These are phyloP conservation scores for Sphenodon punctatus DNA, from an alignment of 2,797 vertebrate genomes.

Conservation along the genomic window DNA sequence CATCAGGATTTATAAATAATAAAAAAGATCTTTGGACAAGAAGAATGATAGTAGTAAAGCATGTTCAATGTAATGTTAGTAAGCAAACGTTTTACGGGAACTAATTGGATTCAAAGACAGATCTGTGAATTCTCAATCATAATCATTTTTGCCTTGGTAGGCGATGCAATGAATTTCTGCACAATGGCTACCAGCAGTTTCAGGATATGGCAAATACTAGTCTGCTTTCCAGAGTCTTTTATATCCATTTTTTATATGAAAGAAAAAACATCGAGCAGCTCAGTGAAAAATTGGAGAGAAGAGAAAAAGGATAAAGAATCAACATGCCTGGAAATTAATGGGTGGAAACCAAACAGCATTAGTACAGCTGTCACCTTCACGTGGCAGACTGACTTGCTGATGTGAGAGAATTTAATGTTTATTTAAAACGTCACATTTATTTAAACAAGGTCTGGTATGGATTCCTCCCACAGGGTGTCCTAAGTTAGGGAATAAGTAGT, in stretches of 20 bases:
- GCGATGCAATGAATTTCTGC: conserved; percentile 2
- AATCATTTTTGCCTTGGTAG: conserved; percentile 3
- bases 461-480: too few relatives aligned
- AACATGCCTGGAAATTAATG: fast-evolving
- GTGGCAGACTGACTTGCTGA: too few relatives aligned
- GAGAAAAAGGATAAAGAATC: not conserved
- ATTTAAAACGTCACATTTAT: too few relatives aligned
- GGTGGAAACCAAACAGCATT: fast-evolving
- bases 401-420: too few relatives aligned
- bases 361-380: not conserved
- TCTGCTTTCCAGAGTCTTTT: not conserved
- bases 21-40: too few relatives aligned
- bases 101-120: conserved; percentile 4
- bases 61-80: not conserved
- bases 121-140: conserved; percentile 44
- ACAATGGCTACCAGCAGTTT: conserved; percentile 48
- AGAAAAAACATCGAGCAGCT: not conserved
- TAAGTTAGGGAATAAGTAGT: too few relatives aligned
- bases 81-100: conserved; percentile 32
- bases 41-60: not conserved
- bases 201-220: not conserved
- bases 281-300: not conserved
- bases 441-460: too few relatives aligned
- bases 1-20: too few relatives aligned
- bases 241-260: not conserved